These are phyloP conservation scores for Andricus grossulariae DNA, from an alignment of 1,140 invertebrate genomes.

Conservation along the genomic window DNA sequence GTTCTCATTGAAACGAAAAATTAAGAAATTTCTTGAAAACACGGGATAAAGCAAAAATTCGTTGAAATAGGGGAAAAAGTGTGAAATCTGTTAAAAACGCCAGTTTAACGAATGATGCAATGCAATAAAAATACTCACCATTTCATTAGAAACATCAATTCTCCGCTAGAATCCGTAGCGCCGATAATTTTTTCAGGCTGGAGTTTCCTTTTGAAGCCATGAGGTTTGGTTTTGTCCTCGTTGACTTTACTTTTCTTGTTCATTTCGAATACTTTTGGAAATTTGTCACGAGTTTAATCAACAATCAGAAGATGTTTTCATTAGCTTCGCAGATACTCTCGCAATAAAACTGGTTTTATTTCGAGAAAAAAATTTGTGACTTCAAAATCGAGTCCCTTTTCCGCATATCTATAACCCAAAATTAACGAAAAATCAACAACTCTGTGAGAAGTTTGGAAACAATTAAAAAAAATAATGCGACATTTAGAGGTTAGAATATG, in stretches of 20 bases:
- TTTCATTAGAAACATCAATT: slow-evolving; percentile 93
- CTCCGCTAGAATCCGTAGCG: slow-evolving; percentile 90
- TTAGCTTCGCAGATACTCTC: not conserved
- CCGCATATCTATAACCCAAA: not conserved
- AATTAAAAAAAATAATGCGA: too few species aligned
- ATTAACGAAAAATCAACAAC: not conserved
- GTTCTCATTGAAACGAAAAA: not conserved
- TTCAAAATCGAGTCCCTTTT: not conserved
- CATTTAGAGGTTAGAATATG: too few species aligned
- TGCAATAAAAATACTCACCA: slow-evolving; percentile 77
- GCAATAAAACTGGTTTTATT: not conserved
- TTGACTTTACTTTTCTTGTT: slow-evolving; percentile 74
- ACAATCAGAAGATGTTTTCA: not conserved
- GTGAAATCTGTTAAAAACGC: too few species aligned
- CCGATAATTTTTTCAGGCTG: slow-evolving; percentile 92
- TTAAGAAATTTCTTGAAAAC: not conserved
- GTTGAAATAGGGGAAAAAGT: too few species aligned
- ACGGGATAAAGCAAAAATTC: too few species aligned
- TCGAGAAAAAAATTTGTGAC: not conserved
- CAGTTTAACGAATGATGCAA: too few species aligned
- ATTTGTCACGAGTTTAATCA: slow-evolving; percentile 1
- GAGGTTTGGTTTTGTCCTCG: slow-evolving; percentile 79
- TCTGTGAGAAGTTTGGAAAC: too few species aligned
- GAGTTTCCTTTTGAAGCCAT: slow-evolving; percentile 87
- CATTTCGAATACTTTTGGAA: slow-evolving; percentile 41